Conservation (phyloP, 2,888 invertebrate species). For the Tinea semifulvella region DNA sequence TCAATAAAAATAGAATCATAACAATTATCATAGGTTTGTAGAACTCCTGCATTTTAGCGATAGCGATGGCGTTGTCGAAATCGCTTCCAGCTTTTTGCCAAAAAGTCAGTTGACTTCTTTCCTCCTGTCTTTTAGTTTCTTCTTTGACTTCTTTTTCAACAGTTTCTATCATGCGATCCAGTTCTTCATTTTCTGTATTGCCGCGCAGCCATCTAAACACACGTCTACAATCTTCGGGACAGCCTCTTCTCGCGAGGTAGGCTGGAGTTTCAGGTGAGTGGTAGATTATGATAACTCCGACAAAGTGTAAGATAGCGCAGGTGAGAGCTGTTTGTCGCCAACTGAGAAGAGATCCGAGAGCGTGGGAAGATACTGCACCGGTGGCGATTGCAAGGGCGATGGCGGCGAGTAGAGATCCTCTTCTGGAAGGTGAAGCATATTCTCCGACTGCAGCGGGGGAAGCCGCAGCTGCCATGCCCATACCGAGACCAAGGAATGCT, state of each 20-base stretch:
- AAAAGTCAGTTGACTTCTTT: not conserved
- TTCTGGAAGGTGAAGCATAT: constrained; percentile 59
- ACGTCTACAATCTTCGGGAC: constrained; percentile 56
- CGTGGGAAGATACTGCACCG: constrained; percentile 66
- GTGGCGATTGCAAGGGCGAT: constrained; percentile 62
- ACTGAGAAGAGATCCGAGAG: constrained; percentile 63
- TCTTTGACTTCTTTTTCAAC: constrained; percentile 31
- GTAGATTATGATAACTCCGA: constrained; percentile 40
- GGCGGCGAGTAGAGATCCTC: constrained; percentile 65
- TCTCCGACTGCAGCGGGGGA: constrained; percentile 61
- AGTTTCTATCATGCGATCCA: constrained; percentile 36
- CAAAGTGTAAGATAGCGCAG: constrained; percentile 44
- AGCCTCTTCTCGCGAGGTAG: constrained; percentile 67
- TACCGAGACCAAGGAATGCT: constrained; percentile 46
- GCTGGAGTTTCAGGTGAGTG: constrained; percentile 69
- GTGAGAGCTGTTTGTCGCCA: constrained; percentile 64
- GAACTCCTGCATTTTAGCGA: constrained; percentile 30
- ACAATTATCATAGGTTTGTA: constrained; percentile 40
- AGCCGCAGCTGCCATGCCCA: constrained; percentile 59
- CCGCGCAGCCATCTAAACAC: constrained; percentile 68
- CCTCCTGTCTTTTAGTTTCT: constrained; percentile 6
- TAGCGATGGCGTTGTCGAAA: not conserved
- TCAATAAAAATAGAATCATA: constrained; percentile 34
- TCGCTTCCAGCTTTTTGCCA: not conserved
- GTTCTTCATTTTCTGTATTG: constrained; percentile 38